Percentiles rank a stretch among this genome's conserved stretches.
Evolutionary conservation across 2,888 invertebrate species (phyloP).

Genomic region (Protophormia terraenovae): DNA sequence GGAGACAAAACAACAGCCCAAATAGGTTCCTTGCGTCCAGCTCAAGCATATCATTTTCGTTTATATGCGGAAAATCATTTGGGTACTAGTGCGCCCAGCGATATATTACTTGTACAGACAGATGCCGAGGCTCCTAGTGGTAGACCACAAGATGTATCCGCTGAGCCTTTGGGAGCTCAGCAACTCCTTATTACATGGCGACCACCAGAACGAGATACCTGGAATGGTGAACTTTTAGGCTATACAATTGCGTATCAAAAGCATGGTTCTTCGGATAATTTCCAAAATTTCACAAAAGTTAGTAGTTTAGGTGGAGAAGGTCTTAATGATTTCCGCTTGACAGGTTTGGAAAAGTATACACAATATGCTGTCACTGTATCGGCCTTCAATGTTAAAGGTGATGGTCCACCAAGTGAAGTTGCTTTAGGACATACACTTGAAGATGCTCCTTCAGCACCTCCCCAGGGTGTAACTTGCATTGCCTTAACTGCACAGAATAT

Average conservation of each 20-base stretch:
- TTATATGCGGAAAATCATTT: constrained; percentile 85
- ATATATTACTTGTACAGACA: constrained; percentile 83
- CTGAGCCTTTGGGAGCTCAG: constrained; percentile 86
- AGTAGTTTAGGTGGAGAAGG: constrained; percentile 82
- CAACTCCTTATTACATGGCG: constrained; percentile 89
- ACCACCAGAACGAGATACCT: constrained; percentile 87
- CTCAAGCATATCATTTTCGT: constrained; percentile 84
- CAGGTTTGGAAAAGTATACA: constrained; percentile 88
- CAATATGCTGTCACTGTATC: constrained; percentile 90
- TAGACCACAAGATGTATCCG: constrained; percentile 86
- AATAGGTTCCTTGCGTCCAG: constrained; percentile 83
- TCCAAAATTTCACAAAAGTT: constrained; percentile 79
- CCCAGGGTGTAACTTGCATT: constrained; percentile 85
- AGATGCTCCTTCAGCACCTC: constrained; percentile 86
- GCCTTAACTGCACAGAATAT: constrained; percentile 87
- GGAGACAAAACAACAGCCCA: constrained; percentile 83
- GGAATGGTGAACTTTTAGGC: constrained; percentile 89
- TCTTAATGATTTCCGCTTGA: constrained; percentile 84
- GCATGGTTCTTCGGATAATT: constrained; percentile 80
- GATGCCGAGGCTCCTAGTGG: constrained; percentile 87
- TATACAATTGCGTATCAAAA: constrained; percentile 85
- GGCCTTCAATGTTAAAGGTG: constrained; percentile 91
- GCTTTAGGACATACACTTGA: constrained; percentile 81
- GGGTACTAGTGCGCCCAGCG: constrained; percentile 84
- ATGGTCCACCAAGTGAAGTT: constrained; percentile 88